Evolutionary conservation across 2,888 invertebrate species (phyloP).

Genomic region (Dasypolia templi): DNA sequence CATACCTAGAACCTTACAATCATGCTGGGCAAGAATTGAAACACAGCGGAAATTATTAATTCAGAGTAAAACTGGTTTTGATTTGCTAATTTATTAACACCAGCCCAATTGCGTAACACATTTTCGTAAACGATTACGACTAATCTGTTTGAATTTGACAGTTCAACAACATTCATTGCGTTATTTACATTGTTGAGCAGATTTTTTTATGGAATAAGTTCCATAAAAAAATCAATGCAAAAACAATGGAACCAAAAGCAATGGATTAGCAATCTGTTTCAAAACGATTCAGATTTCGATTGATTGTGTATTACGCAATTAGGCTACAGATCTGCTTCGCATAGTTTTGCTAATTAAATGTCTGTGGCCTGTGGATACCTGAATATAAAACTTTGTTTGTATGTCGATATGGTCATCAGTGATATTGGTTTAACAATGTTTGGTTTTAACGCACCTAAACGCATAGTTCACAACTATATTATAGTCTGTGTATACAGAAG

Average conservation of each 20-base stretch:
- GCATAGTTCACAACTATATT: constrained; percentile 21
- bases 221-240: too few species aligned
- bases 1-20: constrained; percentile 5
- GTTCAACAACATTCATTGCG: too few species aligned
- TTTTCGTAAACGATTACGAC: too few species aligned
- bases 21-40: constrained; percentile 3
- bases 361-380: constrained; percentile 31
- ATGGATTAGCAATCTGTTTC: too few species aligned
- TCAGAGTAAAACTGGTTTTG: constrained; percentile 43
- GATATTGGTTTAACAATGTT: constrained; percentile 43
- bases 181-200: too few species aligned
- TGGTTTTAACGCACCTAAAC: constrained; percentile 52
- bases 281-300: too few species aligned
- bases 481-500: constrained; percentile 14
- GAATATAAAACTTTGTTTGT: constrained; percentile 29
- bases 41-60: constrained; percentile 11
- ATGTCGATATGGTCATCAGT: constrained; percentile 43
- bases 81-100: constrained; percentile 20
- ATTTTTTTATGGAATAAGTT: too few species aligned
- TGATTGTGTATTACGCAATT: too few species aligned
- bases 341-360: constrained; percentile 46
- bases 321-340: constrained; percentile 30
- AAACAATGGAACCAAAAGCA: too few species aligned
- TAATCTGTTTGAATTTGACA: too few species aligned
- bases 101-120: too few species aligned